Percentiles rank a stretch among this genome's conserved stretches.
These are phyloP conservation scores for Drosophila cognata DNA, from an alignment of 2,888 invertebrate species.

Conservation along the genomic window DNA sequence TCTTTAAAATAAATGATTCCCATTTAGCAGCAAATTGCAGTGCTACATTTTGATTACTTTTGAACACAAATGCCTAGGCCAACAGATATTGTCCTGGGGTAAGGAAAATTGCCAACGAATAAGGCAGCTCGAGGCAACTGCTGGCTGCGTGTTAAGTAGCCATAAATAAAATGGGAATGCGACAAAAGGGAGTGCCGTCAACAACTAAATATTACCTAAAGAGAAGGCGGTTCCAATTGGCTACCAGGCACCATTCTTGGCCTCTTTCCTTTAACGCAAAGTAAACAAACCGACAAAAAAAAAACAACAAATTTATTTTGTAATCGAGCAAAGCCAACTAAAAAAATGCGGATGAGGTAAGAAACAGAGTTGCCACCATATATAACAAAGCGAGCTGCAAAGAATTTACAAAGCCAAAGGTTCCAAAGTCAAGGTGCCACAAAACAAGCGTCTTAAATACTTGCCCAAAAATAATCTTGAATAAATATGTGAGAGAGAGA, in stretches of 20 bases:
- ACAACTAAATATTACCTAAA: not conserved
- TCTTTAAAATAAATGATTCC: not conserved
- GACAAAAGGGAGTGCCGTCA: conserved; percentile 46
- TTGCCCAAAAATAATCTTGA: conserved; percentile 56
- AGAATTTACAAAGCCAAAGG: conserved; percentile 7
- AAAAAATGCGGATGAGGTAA: conserved; percentile 29
- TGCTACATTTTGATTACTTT: conserved; percentile 1
- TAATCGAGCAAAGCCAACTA: conserved; percentile 11
- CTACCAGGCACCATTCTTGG: conserved; percentile 41
- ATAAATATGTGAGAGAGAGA: conserved; percentile 53
- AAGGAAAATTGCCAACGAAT: too few relatives aligned
- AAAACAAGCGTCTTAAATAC: conserved; percentile 38
- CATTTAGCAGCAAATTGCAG: conserved; percentile 5
- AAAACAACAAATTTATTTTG: conserved; percentile 33
- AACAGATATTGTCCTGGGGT: not conserved
- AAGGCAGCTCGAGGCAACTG: conserved; percentile 22
- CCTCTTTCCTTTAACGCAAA: not conserved
- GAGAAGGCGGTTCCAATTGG: conserved; percentile 34
- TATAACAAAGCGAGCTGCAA: not conserved
- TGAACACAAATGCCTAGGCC: not conserved
- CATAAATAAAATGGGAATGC: conserved; percentile 44
- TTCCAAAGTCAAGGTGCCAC: conserved; percentile 1
- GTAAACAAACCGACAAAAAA: conserved; percentile 12
- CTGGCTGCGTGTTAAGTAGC: conserved; percentile 43
- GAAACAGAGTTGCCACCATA: conserved; percentile 36